Conservation (phyloP, 2,113 vertebrate genomes). For the Otocyon megalotis region DNA sequence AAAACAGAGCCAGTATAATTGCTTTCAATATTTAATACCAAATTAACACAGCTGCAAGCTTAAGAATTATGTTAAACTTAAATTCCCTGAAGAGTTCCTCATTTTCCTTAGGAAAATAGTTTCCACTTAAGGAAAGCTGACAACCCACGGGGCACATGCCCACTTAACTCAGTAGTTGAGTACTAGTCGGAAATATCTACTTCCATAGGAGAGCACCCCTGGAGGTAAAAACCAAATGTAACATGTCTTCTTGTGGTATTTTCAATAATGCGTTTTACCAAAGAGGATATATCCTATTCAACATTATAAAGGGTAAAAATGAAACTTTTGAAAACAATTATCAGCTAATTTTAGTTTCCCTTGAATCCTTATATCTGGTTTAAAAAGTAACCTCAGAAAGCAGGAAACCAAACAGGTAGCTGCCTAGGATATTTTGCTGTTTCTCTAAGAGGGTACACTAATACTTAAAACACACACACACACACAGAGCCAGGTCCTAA, state of each 20-base stretch:
- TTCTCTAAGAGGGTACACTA: background rate
- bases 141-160: background rate
- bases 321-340: background rate
- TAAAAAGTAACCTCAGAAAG: background rate
- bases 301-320: background rate
- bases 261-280: background rate
- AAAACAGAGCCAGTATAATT: background rate
- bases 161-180: background rate
- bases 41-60: background rate
- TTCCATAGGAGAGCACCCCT: background rate
- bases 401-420: background rate
- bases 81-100: background rate
- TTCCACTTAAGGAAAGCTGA: background rate
- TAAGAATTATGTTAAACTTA: background rate
- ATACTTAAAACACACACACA: background rate
- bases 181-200: background rate
- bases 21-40: background rate
- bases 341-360: background rate
- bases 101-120: background rate
- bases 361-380: background rate
- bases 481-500: too few relatives aligned
- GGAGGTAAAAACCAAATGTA: background rate
- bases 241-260: background rate
- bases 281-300: background rate
- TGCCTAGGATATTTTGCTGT: background rate